Conservation (phyloP, 2,113 vertebrate genomes). For the Deroptyus accipitrinus region DNA sequence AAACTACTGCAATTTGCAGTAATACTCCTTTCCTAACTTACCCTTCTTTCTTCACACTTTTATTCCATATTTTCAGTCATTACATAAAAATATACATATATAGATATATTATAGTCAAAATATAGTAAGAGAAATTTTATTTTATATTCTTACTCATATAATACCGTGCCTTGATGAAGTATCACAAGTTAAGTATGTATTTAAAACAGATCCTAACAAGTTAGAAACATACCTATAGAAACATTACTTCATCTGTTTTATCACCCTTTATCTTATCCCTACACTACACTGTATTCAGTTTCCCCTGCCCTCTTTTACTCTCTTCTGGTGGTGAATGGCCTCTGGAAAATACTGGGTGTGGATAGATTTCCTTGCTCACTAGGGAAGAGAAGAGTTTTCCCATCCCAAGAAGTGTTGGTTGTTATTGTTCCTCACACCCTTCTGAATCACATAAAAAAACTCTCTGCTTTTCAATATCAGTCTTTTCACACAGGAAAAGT, state of each 20-base stretch:
- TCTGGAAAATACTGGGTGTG: slow-evolving; percentile 65
- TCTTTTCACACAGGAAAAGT: slow-evolving; percentile 8
- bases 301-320: slow-evolving; percentile 16
- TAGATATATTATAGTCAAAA: neutral
- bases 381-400: slow-evolving; percentile 63
- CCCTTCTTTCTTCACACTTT: neutral
- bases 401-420: slow-evolving; percentile 53
- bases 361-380: slow-evolving; percentile 58
- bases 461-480: neutral
- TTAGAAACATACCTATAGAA: slow-evolving; percentile 24
- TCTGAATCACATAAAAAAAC: slow-evolving; percentile 7
- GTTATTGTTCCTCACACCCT: slow-evolving; percentile 53
- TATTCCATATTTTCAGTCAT: neutral
- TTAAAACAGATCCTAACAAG: neutral
- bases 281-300: neutral
- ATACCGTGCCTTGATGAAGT: neutral
- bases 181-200: neutral
- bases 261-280: slow-evolving; percentile 57
- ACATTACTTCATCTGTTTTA: slow-evolving; percentile 57
- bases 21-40: neutral
- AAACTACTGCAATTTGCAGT: neutral
- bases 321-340: neutral
- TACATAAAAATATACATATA: neutral
- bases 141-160: neutral
- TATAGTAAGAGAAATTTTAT: neutral